Conservation (phyloP, 2,888 invertebrate species). For the Acanthosepion esculentum region DNA sequence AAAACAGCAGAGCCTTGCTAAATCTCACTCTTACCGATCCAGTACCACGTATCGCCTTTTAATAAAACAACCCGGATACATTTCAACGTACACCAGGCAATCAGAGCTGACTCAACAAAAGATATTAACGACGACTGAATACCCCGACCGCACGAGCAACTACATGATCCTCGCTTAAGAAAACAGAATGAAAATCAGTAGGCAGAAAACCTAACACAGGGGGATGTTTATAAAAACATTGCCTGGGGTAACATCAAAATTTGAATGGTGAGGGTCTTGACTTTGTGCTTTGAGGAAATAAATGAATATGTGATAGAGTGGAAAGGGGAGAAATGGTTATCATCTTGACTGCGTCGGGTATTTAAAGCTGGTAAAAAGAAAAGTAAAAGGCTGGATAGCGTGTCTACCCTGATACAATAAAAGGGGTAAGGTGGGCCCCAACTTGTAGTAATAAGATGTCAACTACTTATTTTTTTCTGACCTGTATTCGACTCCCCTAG, state of each 20-base stretch:
- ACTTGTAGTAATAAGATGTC: neutral
- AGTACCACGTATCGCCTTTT: too few relatives aligned
- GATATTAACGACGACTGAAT: neutral
- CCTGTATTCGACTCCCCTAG: neutral
- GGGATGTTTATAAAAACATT: conserved; percentile 33
- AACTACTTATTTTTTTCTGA: neutral
- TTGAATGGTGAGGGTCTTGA: conserved; percentile 33
- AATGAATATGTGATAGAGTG: too few relatives aligned
- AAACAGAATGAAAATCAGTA: conserved; percentile 16
- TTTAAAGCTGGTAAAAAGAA: neutral
- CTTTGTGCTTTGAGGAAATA: neutral
- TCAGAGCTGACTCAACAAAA: neutral
- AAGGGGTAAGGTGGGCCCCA: neutral
- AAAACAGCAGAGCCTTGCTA: too few relatives aligned
- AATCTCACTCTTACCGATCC: too few relatives aligned
- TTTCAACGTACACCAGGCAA: neutral
- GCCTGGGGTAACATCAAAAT: neutral
- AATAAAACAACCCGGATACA: too few relatives aligned
- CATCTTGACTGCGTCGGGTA: neutral
- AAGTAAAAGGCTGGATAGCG: neutral
- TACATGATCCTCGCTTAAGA: conserved; percentile 12
- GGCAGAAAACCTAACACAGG: neutral
- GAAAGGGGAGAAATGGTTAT: too few relatives aligned
- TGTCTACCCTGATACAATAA: neutral
- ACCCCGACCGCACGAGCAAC: neutral